A percentile compares a stretch with the other conserved stretches of the same genome.
Conservation (phyloP, 2,888 invertebrate genomes). For the Brenthis hecate region DNA sequence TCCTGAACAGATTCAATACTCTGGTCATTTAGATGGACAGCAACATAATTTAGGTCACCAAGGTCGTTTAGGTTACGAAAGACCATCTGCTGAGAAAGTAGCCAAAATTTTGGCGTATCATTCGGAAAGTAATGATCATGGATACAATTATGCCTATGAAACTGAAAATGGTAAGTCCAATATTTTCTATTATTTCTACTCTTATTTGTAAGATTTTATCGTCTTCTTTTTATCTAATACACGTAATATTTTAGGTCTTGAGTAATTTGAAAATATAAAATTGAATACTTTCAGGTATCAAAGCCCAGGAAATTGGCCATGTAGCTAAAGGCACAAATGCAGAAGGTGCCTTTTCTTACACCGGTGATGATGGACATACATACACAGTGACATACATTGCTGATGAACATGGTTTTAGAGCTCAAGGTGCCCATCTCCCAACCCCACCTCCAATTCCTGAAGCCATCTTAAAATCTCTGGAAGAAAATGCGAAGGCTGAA, state of each 20-base stretch:
- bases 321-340: constrained; percentile 65
- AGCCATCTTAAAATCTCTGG: constrained; percentile 74
- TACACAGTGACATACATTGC: constrained; percentile 81
- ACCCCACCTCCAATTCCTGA: constrained; percentile 83
- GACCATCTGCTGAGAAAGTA: constrained; percentile 49
- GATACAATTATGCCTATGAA: constrained; percentile 78
- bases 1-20: constrained; percentile 30
- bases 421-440: constrained; percentile 81
- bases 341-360: constrained; percentile 82
- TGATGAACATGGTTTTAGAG: constrained; percentile 82
- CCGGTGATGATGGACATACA: constrained; percentile 80
- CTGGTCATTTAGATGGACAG: constrained; percentile 28
- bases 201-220: no score
- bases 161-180: constrained; percentile 82
- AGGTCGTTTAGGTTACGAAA: neutral
- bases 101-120: constrained; percentile 61
- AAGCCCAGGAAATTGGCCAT: constrained; percentile 72
- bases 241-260: neutral
- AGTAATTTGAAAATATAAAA: neutral
- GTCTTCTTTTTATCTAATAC: neutral
- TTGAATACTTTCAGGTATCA: constrained; percentile 63
- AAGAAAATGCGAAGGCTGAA: constrained; percentile 75
- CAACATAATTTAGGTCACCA: no score
- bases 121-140: constrained; percentile 58
- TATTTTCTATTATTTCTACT: no score